Evolutionary conservation across 2,113 vertebrate genomes (phyloP).

Genomic region (Otocyon megalotis): DNA sequence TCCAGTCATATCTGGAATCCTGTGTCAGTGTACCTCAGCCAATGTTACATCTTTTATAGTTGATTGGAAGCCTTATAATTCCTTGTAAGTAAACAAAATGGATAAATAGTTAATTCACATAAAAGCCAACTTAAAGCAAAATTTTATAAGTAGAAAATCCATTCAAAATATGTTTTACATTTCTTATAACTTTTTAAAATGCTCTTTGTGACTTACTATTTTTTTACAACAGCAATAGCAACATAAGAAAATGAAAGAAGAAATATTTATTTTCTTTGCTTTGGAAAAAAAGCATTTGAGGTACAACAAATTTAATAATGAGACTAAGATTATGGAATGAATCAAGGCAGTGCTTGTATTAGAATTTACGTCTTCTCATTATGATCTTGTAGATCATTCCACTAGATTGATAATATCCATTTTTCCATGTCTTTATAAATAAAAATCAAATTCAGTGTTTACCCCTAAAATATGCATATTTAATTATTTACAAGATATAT

Average conservation of each 20-base stretch:
- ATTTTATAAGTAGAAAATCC: neutral
- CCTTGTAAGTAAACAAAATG: neutral
- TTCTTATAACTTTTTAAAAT: neutral
- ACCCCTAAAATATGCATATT: neutral
- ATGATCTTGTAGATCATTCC: neutral
- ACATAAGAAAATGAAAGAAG: neutral
- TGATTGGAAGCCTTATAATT: neutral
- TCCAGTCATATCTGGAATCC: neutral
- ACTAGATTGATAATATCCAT: neutral
- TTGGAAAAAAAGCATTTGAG: constrained; percentile 18
- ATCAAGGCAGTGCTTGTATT: neutral
- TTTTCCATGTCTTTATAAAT: neutral
- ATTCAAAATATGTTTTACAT: constrained; percentile 4
- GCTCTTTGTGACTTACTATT: neutral
- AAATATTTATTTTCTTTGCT: neutral
- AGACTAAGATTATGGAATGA: neutral
- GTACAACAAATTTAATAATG: neutral
- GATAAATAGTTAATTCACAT: neutral
- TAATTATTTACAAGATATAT: neutral
- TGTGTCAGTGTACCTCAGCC: neutral
- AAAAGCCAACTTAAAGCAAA: neutral
- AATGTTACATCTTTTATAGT: neutral
- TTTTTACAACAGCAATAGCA: neutral
- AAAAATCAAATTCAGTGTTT: neutral
- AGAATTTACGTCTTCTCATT: neutral